Base-by-base conservation (phyloP, 2,888 invertebrate species). In the Pterostichus niger region DNA sequence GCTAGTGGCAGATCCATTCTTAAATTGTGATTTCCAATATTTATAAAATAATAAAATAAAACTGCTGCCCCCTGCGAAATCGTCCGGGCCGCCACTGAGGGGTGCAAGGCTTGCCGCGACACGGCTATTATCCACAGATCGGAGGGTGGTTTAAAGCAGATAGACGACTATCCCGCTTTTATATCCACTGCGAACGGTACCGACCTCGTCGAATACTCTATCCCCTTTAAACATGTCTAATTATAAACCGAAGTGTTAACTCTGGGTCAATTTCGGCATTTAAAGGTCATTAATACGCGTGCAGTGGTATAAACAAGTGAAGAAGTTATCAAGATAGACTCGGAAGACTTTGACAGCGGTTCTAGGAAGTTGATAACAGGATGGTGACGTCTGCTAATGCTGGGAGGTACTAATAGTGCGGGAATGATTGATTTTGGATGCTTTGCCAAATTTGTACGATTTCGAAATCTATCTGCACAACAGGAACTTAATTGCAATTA, bases 211-310 rank as follows among this genome's bases (percentile, higher is more conserved):
- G 84, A 81, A 40, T 11, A n/a, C 61, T 49, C 49, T 13, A 82
- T 82, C 84, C 86, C 87, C 85, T 88, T 88, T 88, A 87, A 88
- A 87, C 84, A 85, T 84, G 86, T 87, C 86, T 88, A 88, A 89
- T 89, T 89, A 88, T 88, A 88, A 88, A 88, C 88, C 87, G 84
- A 87, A 88, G 88, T 88, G 88, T 87, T 88, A 88, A 88, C 88
- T 88, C 88, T 88, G 87, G 88, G 88, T 88, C 88, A 88, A 88
- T 88, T 88, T 82, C 56, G 61, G 82, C 33, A 49, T 82, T 82
- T 82, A 82, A 75, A 82, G 82, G 82, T 82, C 82, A 46, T 61
- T 59, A 33, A 61, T 82, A 61, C 52, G 76, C 13, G 64, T 10
- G 17, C 9, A 33, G n/a, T 17, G 59, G 40, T n/a, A 68, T 71